Percentiles rank a stretch among this genome's conserved stretches.
Evolutionary conservation across 2,888 invertebrate genomes (phyloP).

Genomic region (Prosopocoilus inquinatus): DNA sequence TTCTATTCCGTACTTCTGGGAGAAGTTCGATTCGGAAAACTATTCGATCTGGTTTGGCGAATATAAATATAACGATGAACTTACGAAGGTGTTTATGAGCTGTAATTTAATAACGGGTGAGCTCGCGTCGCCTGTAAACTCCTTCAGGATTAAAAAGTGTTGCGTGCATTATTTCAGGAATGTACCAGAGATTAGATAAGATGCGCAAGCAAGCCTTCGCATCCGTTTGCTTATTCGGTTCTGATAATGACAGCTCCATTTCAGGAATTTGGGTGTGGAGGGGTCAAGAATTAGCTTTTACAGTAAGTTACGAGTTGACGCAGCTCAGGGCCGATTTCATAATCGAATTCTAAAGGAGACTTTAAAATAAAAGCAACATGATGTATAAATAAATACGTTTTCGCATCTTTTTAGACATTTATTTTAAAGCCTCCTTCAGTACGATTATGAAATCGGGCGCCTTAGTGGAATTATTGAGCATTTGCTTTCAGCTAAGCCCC

Average conservation of each 20-base stretch:
- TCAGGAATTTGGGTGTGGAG: constrained; percentile 99
- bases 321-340: too few relatives aligned
- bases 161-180: constrained; percentile 59
- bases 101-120: constrained; percentile 85
- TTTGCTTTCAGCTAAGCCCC: constrained; percentile 64
- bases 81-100: constrained; percentile 94
- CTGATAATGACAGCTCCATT: constrained; percentile 87
- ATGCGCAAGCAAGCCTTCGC: constrained; percentile 96
- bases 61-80: constrained; percentile 94
- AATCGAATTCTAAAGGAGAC: too few relatives aligned
- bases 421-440: too few relatives aligned
- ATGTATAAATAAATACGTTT: too few relatives aligned
- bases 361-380: too few relatives aligned
- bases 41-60: constrained; percentile 97
- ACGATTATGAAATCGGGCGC: too few relatives aligned
- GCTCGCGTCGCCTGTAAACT: constrained; percentile 19
- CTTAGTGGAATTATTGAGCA: not conserved
- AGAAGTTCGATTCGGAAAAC: constrained; percentile 93
- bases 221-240: constrained; percentile 90
- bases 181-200: constrained; percentile 98
- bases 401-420: too few relatives aligned
- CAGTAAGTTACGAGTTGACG: constrained; percentile 50
- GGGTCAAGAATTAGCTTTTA: constrained; percentile 90
- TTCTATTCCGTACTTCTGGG: constrained; percentile 97
- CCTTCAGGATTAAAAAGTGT: not conserved